Evolutionary conservation across 2,113 vertebrate genomes (phyloP).

Genomic region (chimpanzee (Pan troglodytes)): NHGRI_mPanTro3-v2.1_pri NC_072398.2:191966501-191967000

Average conservation of each 20-base stretch:
- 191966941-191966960: too few species aligned
- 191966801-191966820: not conserved
- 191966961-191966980: too few species aligned
- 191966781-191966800: not conserved
- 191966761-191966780: not conserved
- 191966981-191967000: too few species aligned
- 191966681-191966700: not conserved
- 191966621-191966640: not conserved
- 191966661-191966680: not conserved
- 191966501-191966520: not conserved
- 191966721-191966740: not conserved
- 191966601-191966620: not conserved
- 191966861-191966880: too few species aligned
- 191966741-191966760: slow-evolving; percentile 12
- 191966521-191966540: not conserved
- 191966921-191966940: too few species aligned
- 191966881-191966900: too few species aligned
- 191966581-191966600: not conserved
- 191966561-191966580: not conserved
- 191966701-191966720: not conserved
- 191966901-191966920: too few species aligned
- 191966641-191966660: not conserved
- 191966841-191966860: not conserved
- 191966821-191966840: not conserved
- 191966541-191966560: not conserved